These are phyloP conservation scores for Lithodes maja DNA, from an alignment of 2,888 invertebrate species.

Conservation along the genomic window DNA sequence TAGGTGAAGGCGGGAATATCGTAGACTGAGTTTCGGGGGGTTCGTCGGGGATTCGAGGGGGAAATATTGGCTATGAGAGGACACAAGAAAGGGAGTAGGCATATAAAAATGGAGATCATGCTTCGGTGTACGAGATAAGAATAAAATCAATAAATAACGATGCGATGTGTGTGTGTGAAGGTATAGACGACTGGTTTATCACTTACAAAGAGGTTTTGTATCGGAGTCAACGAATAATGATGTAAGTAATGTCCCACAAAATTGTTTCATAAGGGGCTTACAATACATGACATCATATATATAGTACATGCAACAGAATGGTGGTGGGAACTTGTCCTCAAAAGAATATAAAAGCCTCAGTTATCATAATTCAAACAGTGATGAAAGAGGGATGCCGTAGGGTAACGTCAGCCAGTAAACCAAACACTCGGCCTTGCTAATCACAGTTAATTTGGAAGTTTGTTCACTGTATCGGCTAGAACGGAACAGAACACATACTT, in stretches of 20 bases:
- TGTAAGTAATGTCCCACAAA: slow-evolving; percentile 18
- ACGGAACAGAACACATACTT: slow-evolving; percentile 6
- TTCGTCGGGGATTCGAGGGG: too few species aligned
- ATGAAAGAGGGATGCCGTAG: background rate
- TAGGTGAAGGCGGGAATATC: too few species aligned
- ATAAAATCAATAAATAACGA: background rate
- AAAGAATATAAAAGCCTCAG: background rate
- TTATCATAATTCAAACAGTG: slow-evolving; percentile 6
- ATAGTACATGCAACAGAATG: slow-evolving; percentile 36
- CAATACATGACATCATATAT: slow-evolving; percentile 26
- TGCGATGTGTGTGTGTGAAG: slow-evolving; percentile 29
- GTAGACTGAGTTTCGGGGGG: too few species aligned
- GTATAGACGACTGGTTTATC: slow-evolving; percentile 12
- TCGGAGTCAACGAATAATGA: slow-evolving; percentile 1
- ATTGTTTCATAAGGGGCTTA: slow-evolving; percentile 18
- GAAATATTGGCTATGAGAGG: too few species aligned
- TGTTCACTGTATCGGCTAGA: slow-evolving; percentile 51
- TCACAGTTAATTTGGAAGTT: slow-evolving; percentile 65
- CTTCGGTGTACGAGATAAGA: slow-evolving; percentile 14
- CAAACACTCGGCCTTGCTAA: slow-evolving; percentile 39
- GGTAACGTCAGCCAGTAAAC: slow-evolving; percentile 12
- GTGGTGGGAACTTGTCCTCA: background rate
- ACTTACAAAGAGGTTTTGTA: slow-evolving; percentile 11
- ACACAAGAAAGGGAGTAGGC: too few species aligned
- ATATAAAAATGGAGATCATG: background rate